Conservation (phyloP, 2,888 invertebrate species). For the Prosopocoilus inquinatus region DNA sequence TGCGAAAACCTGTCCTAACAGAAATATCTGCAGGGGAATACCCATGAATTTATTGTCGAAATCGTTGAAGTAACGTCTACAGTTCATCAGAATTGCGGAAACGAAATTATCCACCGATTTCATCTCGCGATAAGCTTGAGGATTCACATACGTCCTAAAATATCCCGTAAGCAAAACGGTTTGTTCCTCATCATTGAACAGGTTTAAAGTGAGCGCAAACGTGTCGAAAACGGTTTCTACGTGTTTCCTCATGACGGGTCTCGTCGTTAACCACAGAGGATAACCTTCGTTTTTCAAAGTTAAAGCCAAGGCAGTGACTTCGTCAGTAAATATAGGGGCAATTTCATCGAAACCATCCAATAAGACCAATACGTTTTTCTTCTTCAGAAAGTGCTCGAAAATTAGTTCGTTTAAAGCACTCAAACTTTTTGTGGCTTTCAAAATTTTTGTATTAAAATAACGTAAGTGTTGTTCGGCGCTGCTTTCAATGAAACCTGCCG, state of each 20-base stretch:
- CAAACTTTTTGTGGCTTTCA: too few relatives aligned
- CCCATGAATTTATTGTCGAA: constrained; percentile 10
- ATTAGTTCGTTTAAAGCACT: background rate
- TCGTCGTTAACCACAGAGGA: constrained; percentile 14
- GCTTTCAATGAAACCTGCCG: too few relatives aligned
- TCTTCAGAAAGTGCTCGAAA: constrained; percentile 1
- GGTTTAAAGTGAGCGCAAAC: constrained; percentile 7
- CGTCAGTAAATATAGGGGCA: constrained; percentile 3
- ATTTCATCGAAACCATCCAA: constrained; percentile 18
- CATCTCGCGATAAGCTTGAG: background rate
- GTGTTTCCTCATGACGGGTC: constrained; percentile 8
- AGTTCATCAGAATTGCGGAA: too few relatives aligned
- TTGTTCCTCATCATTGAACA: constrained; percentile 4
- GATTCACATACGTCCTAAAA: background rate
- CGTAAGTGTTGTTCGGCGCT: too few relatives aligned
- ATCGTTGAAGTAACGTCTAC: constrained; percentile 3
- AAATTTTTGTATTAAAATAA: too few relatives aligned
- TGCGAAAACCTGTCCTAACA: constrained; percentile 6
- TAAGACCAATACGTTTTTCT: constrained; percentile 5
- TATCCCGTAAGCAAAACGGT: too few relatives aligned
- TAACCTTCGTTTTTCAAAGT: background rate
- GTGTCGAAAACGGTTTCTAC: constrained; percentile 6
- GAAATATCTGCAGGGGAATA: constrained; percentile 7
- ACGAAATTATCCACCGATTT: too few relatives aligned
- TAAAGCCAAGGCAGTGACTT: background rate